Base-by-base conservation (phyloP, 2,113 vertebrate species). In the Phyllostomus discolor region DNA sequence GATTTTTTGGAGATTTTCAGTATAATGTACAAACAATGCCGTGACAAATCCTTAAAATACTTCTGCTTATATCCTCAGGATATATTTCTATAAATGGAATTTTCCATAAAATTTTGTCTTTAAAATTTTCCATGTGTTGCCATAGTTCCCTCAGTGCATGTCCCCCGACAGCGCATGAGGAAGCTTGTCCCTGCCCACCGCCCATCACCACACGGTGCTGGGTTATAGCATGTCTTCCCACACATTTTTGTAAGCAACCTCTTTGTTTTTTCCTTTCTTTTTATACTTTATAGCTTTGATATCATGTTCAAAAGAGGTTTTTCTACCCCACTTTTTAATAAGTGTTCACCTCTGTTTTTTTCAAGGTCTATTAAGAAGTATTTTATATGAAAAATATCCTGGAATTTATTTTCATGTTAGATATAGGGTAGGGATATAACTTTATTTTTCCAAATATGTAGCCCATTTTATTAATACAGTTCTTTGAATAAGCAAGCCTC, bases 1-100 rank as follows among this genome's bases (percentile, higher is more conserved):
- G 31, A 76, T 88, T 88, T 38, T 76, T 72, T 86, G 14, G 64
- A 79, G 38, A 89, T 97, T 97, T 94, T 89, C 69, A 92, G 9
- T 48, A 20, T 70, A 80, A 76, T 69, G 26, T 94, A 64, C 7
- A 84, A 88, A 88, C 4, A 93, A 38, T 91, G 62, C 67, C 38
- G 2, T 95, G 78, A 95, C 28, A 84, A 84, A 90, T 84, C n/a
- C 69, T 95, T 96, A 95, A 76, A 85, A 79, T 64, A 79, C 57
- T 96, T 92, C 64, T 75, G 17, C 83, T 95, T 92, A 59, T 92
- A 81, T 90, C 80, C 33, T 86, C 75, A 76, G 72, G 50, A 28
- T 94, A 10, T 82, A 88, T 69, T 95, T 94, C 7, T 86, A 46
- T 73, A 91, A 90, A 66, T 80, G 10, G 28, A 89, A 86, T 89